Base-by-base conservation (phyloP, 2,113 vertebrate species). In the Delphinapterus leucas region DNA sequence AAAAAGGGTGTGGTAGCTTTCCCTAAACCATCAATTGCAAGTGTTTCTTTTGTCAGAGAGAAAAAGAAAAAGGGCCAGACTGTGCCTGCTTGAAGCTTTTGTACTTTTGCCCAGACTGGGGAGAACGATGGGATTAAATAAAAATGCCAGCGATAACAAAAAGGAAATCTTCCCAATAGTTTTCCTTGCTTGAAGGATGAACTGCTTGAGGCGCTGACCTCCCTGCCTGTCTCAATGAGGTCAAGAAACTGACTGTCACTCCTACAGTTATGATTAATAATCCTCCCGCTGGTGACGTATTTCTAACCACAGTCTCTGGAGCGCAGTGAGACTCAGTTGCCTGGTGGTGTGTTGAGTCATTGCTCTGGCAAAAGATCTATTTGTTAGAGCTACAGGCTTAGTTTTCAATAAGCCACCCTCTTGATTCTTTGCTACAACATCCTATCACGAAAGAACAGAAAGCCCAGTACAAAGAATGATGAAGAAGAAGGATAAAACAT, bases 171-270 rank as follows among this genome's bases (percentile, higher is more conserved):
- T 97, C 91, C 88, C 83, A 83, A 80, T 33, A 96, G 96, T 97
- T 98, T 98, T 96, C 96, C 93, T 92, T 94, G 92, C 96, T 97
- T 97, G 93, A 93, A 97, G 97, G 93, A 97, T 97, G 97, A 98
- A 96, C 96, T 97, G 88, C 97, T 98, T 96, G 92, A 98, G 94
- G 93, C 83, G 26, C 97, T 98, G 97, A 97, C 98, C 98, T 98
- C 96, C 13, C 53, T 97, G 97, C 81, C 95, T 97, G 77, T 97
- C 96, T 93, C 98, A 97, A 95, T 97, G 97, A 98, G 98, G 98
- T 98, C 98, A 98, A 98, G 96, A 97, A 98, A 98, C 97, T 97
- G 91, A 73, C 97, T 98, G 97, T 98, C 98, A 98, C 96, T 97
- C 93, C 94, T 96, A 92, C 96, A 96, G 95, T 96, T 98, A 97